Percentiles rank a stretch among this genome's conserved stretches.
Evolutionary conservation across 2,888 invertebrate genomes (phyloP).

Genomic region (Leptopilina drosophilae): DNA sequence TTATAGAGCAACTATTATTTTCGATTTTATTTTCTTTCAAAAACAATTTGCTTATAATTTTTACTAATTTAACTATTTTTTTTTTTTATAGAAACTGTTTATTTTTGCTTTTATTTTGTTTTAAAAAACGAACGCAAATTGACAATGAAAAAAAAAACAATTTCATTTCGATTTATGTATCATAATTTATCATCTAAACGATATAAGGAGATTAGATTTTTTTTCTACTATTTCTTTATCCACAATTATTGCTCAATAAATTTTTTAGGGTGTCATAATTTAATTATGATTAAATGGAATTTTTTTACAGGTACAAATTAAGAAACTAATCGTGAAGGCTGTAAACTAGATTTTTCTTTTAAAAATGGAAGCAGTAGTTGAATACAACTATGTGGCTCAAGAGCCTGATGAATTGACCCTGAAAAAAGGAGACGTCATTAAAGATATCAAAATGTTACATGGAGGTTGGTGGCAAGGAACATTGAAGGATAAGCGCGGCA

Average conservation of each 20-base stretch:
- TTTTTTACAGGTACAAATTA: constrained; percentile 58
- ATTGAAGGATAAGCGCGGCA: constrained; percentile 87
- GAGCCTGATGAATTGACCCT: constrained; percentile 92
- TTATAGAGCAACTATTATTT: too few relatives aligned
- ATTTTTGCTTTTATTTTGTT: too few relatives aligned
- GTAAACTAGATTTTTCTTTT: constrained; percentile 20
- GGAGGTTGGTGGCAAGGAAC: constrained; percentile 97
- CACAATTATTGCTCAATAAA: too few relatives aligned
- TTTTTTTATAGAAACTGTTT: constrained; percentile 47
- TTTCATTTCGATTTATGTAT: too few relatives aligned
- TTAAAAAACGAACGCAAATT: too few relatives aligned
- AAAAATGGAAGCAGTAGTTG: constrained; percentile 86
- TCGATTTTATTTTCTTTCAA: too few relatives aligned
- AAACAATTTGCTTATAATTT: too few relatives aligned
- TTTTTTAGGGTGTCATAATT: neutral
- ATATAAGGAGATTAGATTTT: too few relatives aligned
- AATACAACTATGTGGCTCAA: constrained; percentile 91
- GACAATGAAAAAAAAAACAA: too few relatives aligned
- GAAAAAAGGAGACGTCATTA: constrained; percentile 89
- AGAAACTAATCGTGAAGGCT: constrained; percentile 53
- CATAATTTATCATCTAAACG: too few relatives aligned
- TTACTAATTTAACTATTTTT: too few relatives aligned
- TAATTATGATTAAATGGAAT: constrained; percentile 23
- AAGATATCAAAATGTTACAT: constrained; percentile 86
- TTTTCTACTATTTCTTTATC: too few relatives aligned